Base-by-base conservation (phyloP, 2,888 invertebrate genomes). In the Netelia fuscicornis region DNA sequence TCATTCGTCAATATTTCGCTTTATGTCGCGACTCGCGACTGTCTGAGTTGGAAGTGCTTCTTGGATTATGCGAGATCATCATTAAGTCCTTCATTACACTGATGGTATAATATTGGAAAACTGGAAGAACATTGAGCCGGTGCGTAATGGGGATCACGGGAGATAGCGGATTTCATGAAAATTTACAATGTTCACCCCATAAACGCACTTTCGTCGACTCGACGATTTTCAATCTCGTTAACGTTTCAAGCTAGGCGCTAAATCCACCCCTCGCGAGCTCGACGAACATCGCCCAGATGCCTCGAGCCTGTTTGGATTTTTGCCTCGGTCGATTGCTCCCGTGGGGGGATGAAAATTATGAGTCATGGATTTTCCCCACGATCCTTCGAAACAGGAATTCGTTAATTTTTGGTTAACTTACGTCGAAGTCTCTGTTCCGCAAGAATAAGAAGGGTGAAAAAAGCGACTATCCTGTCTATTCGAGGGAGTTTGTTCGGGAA, bases 241-340 rank as follows among this genome's bases (percentile, higher is more conserved):
- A 71, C 68, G 68, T 77, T 81, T 81, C 76, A 82, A 87, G 62
- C 84, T 79, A 83, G 58, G 76, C 72, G 71, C 80, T 71, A 62
- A 67, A 74, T 82, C 54, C 71, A 71, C 79, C 81, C 64, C 71
- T 65, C 72, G 37, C 67, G 20, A 42, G 42, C 23, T 30, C 64
- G 64, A 67, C 30, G 42, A 79, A 60, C 67, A 77, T 30, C 71
- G 77, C 8, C 37, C 89, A 88, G 88, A 89, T 89, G 88, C 54
- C 48, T 48, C 48, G 44, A 87, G 86, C 85, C 83, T 89, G 89
- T 90, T 89, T 88, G 87, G 84, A 89, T 88, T 89, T 90, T 90
- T 87, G 85, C 84, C 84, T 81, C 88, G 86, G 84, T 88, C 87
- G 89, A 89, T 88, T 88, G 85, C 86, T 68, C 83, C 52, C 79